Conservation (phyloP, 2,797 vertebrate genomes). For the Catharus ustulatus region DNA sequence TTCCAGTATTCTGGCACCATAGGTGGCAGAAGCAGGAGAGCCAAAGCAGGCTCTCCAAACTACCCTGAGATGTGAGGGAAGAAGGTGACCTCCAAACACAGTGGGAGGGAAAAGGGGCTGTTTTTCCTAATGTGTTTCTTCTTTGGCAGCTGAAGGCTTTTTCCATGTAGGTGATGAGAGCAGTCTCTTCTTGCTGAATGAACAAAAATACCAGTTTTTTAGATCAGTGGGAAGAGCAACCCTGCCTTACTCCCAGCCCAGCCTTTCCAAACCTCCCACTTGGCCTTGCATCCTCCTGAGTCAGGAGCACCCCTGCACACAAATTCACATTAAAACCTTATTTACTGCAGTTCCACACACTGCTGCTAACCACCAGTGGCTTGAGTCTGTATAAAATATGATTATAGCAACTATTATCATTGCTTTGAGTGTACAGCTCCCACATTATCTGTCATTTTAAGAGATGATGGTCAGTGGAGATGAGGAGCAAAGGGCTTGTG, state of each 20-base stretch:
- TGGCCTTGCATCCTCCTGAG: not conserved
- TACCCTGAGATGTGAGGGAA: not conserved
- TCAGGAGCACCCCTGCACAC: not conserved
- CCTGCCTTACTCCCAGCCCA: not conserved
- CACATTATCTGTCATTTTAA: not conserved
- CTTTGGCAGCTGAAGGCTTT: not conserved
- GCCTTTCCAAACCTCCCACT: not conserved
- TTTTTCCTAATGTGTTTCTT: not conserved
- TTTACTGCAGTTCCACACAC: not conserved
- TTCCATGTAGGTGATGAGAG: not conserved
- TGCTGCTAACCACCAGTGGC: not conserved
- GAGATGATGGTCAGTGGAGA: not conserved
- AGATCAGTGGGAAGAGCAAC: not conserved
- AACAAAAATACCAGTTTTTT: not conserved
- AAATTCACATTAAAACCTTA: not conserved
- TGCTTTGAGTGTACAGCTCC: not conserved
- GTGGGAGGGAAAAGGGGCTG: not conserved
- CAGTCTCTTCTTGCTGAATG: not conserved
- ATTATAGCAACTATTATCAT: not conserved
- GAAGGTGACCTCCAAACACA: constrained; percentile 37
- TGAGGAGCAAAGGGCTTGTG: not conserved
- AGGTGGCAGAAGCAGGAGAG: constrained; percentile 18
- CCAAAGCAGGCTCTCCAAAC: not conserved
- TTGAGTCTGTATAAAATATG: not conserved
- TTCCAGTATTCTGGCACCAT: not conserved